phyloP scores from a whole-genome alignment of 2,113 vertebrate genomes.

The Notothenia coriiceps region DNA sequence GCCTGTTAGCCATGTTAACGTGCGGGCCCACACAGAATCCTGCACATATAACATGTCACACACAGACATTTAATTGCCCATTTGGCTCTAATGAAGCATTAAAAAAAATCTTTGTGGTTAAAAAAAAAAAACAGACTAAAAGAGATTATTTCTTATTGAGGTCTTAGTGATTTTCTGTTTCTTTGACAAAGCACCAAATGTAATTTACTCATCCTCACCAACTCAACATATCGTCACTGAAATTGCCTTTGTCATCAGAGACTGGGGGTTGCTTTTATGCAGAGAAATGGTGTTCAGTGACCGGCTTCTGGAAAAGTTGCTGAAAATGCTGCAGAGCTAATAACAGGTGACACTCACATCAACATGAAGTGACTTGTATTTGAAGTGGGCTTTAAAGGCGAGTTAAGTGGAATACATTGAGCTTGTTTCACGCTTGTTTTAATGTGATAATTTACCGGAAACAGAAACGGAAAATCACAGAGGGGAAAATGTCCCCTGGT shows the following conservation, averaged over 20 bases:
- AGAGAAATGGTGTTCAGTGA: neutral
- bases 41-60: constrained; percentile 61
- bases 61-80: constrained; percentile 41
- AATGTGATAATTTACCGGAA: constrained; percentile 54
- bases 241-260: neutral
- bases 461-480: constrained; percentile 50
- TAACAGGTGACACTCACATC: neutral
- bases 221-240: neutral
- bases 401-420: constrained; percentile 67
- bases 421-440: constrained; percentile 55
- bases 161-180: neutral
- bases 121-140: neutral
- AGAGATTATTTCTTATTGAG: neutral
- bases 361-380: constrained; percentile 22
- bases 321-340: neutral
- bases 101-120: constrained; percentile 2
- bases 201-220: neutral
- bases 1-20: constrained; percentile 50
- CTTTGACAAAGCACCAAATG: neutral
- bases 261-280: neutral
- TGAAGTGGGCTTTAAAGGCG: constrained; percentile 29
- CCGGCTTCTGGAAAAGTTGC: neutral
- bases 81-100: constrained; percentile 45
- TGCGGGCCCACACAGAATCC: constrained; percentile 50
- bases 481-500: constrained; percentile 52